These are phyloP conservation scores for Neelides folsomi DNA, from an alignment of 2,888 invertebrate genomes.

Conservation along the genomic window DNA sequence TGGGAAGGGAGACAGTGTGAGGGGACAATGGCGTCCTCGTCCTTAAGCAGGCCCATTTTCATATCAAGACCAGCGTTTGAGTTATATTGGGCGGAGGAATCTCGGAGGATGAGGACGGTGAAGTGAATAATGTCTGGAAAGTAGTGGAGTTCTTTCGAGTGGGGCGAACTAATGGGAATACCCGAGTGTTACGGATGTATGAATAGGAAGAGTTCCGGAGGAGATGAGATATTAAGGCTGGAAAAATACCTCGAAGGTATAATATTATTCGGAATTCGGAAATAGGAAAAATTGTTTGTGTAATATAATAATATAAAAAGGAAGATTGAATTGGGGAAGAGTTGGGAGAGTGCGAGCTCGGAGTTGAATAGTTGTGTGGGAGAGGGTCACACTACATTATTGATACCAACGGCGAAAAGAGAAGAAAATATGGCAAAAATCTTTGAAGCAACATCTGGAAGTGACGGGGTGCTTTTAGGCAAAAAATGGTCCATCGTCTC, in stretches of 20 bases:
- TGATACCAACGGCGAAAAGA: not conserved
- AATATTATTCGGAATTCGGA: constrained; percentile 21
- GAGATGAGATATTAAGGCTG: constrained; percentile 13
- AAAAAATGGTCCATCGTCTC: constrained; percentile 21
- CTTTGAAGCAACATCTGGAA: constrained; percentile 31
- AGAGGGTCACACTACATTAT: not conserved
- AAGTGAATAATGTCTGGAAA: too few species aligned
- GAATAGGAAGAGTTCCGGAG: constrained; percentile 19
- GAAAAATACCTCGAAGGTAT: constrained; percentile 18
- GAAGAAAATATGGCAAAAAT: constrained; percentile 13
- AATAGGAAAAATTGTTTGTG: constrained; percentile 21
- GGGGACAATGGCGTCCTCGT: too few species aligned
- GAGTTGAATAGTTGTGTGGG: not conserved
- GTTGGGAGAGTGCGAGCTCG: not conserved
- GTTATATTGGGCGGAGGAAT: too few species aligned
- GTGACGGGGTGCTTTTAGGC: constrained; percentile 31
- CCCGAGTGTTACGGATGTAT: constrained; percentile 11
- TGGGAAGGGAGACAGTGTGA: too few species aligned
- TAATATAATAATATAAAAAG: constrained; percentile 16
- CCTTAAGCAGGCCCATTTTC: too few species aligned
- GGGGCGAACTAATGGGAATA: not conserved
- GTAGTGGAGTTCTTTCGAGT: not conserved
- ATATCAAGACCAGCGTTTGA: too few species aligned
- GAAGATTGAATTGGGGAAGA: constrained; percentile 18
- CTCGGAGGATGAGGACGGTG: too few species aligned